Evolutionary conservation across 30 jellyfish, hydroid and myxozoan species (phyloP).

Genomic region (Cassiopea andromeda): DNA sequence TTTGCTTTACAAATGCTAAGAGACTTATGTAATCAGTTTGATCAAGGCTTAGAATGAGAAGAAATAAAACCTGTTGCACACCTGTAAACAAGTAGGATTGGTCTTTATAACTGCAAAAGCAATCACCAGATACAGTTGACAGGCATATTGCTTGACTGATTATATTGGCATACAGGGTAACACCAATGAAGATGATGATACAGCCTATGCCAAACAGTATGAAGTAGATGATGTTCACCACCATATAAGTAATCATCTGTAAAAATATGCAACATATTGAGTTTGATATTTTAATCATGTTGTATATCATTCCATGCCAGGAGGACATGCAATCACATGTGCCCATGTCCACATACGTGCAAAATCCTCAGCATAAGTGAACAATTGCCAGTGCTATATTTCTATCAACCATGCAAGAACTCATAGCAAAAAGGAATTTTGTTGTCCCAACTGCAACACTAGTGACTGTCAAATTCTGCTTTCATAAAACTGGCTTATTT

Average conservation of each 20-base stretch:
- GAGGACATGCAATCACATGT: too few relatives aligned
- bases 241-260: constrained; percentile 87
- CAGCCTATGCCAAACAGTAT: constrained; percentile 66
- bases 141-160: neutral
- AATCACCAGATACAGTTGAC: neutral
- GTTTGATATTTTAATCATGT: neutral
- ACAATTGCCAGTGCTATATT: too few relatives aligned
- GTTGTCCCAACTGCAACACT: too few relatives aligned
- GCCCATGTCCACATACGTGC: too few relatives aligned
- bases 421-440: too few relatives aligned
- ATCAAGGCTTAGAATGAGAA: neutral
- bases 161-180: constrained; percentile 59
- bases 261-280: neutral
- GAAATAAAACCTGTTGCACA: neutral
- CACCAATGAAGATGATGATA: constrained; percentile 54
- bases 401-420: too few relatives aligned
- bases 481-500: too few relatives aligned
- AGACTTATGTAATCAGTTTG: neutral
- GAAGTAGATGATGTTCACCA: constrained; percentile 65
- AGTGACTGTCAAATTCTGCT: too few relatives aligned
- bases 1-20: neutral
- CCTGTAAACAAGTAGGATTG: neutral
- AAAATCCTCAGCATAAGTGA: too few relatives aligned
- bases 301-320: neutral
- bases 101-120: neutral